A percentile compares a stretch with the other conserved stretches of the same genome.
These are phyloP conservation scores for Sinocyclocheilus maitianheensis DNA, from an alignment of 2,113 vertebrate genomes.

Conservation along the genomic window DNA sequence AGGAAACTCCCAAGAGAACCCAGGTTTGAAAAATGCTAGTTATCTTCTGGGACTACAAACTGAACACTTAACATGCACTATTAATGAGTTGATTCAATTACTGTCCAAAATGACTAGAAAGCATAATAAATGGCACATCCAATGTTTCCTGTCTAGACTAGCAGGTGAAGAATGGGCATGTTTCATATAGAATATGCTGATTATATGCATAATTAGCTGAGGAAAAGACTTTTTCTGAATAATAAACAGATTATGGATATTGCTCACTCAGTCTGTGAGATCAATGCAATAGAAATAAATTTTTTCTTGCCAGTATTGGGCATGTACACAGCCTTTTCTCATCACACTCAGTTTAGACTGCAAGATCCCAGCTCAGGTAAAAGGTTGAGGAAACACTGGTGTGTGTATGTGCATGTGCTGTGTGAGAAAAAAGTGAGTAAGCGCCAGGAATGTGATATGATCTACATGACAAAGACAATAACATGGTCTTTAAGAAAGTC, in stretches of 20 bases:
- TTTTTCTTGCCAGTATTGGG: neutral
- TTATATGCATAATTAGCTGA: neutral
- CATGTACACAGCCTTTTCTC: neutral
- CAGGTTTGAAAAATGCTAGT: neutral
- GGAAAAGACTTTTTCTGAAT: neutral
- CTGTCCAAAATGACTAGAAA: neutral
- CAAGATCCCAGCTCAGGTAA: neutral
- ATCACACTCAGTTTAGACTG: neutral
- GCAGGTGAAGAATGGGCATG: neutral
- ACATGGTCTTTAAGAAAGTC: conserved; percentile 49
- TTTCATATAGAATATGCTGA: neutral
- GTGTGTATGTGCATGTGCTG: conserved; percentile 7
- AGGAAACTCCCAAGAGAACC: neutral
- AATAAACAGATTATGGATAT: conserved; percentile 2
- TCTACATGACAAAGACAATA: conserved; percentile 65
- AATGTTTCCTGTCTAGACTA: neutral
- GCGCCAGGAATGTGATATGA: conserved; percentile 56
- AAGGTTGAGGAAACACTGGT: neutral
- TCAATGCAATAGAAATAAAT: neutral
- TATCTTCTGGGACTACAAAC: neutral
- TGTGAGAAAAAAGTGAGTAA: conserved; percentile 14
- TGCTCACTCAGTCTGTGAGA: neutral
- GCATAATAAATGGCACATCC: neutral
- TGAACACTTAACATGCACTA: conserved; percentile 11
- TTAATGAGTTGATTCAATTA: conserved; percentile 18